Conservation (phyloP, 2,797 vertebrate species). For the Parauchenoglanis punctatus region DNA sequence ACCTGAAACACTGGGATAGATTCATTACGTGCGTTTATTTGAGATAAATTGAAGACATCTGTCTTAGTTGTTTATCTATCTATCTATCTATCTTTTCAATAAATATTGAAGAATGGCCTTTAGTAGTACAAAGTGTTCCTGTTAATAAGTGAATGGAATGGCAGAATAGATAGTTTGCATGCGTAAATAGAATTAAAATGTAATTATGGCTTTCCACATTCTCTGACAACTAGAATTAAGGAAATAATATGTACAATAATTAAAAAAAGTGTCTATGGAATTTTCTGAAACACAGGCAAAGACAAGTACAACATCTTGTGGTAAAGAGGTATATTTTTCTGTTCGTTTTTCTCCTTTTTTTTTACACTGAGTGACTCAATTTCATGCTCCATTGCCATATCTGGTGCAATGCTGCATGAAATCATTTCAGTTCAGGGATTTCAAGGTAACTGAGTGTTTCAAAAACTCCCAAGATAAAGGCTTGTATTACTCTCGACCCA, state of each 20-base stretch:
- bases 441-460: conserved; percentile 79
- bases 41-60: neutral
- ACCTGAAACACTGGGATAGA: neutral
- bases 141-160: neutral
- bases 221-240: neutral
- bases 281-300: conserved; percentile 50
- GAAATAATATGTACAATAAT: neutral
- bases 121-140: neutral
- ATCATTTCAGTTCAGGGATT: conserved; percentile 83
- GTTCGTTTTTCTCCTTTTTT: conserved; percentile 62
- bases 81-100: neutral
- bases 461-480: conserved; percentile 80
- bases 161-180: neutral
- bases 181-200: neutral
- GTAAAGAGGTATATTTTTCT: conserved; percentile 59
- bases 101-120: neutral
- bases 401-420: conserved; percentile 80
- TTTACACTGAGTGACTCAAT: conserved; percentile 82
- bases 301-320: conserved; percentile 47
- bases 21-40: neutral
- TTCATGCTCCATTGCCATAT: conserved; percentile 82
- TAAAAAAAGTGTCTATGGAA: neutral
- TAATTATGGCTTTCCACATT: neutral
- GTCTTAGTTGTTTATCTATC: neutral
- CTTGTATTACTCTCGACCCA: conserved; percentile 73